These are phyloP conservation scores for Phylloscopus collybita DNA, from an alignment of 2,797 vertebrate species.

Conservation along the genomic window DNA sequence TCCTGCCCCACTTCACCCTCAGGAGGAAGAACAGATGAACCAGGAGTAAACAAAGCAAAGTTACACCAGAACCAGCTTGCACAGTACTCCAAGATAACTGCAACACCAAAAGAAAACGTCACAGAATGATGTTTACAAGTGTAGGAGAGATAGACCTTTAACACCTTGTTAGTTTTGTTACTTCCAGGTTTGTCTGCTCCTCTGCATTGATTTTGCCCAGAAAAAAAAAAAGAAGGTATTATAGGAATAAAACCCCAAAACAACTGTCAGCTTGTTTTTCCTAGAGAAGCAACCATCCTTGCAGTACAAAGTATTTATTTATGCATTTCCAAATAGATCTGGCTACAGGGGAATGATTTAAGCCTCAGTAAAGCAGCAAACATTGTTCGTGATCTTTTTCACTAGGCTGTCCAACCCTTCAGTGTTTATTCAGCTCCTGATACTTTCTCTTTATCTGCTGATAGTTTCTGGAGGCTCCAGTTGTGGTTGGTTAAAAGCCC, in stretches of 20 bases:
- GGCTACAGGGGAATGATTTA: neutral
- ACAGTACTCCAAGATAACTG: neutral
- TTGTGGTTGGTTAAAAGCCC: neutral
- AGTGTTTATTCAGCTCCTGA: neutral
- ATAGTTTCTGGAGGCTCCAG: neutral
- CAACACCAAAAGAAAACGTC: neutral
- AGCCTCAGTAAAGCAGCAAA: neutral
- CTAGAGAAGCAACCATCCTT: neutral
- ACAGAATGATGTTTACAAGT: fast-evolving
- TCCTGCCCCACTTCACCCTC: neutral
- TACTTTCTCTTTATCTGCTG: neutral
- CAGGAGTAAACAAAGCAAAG: neutral
- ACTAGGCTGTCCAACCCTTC: neutral
- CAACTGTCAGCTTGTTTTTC: neutral
- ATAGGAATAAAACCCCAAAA: neutral
- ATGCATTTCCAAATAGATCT: neutral
- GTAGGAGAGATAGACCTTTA: neutral
- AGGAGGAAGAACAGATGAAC: neutral
- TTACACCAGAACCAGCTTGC: neutral
- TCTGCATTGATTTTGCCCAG: neutral
- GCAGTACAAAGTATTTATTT: neutral
- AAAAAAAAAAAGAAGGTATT: neutral
- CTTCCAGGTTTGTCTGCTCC: neutral
- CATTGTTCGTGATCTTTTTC: neutral
- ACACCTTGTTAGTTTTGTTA: neutral